These are phyloP conservation scores for Aporophyla lueneburgensis DNA, from an alignment of 2,888 invertebrate genomes.

Conservation along the genomic window DNA sequence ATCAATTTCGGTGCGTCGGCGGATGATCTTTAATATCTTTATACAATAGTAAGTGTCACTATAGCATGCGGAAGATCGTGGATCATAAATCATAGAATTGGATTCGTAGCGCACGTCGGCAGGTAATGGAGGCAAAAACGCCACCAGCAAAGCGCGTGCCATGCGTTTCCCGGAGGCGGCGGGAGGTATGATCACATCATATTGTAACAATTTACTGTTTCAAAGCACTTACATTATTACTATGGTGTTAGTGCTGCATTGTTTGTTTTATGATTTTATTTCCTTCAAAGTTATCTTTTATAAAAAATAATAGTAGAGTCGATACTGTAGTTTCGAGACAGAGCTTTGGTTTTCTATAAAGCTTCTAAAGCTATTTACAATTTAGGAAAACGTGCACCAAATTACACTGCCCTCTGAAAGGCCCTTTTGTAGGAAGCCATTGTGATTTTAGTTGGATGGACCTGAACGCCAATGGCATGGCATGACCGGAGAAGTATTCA, in stretches of 20 bases:
- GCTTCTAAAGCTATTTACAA: too few species aligned
- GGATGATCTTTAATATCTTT: conserved; percentile 54
- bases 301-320: not conserved
- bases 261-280: conserved; percentile 33
- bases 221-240: conserved; percentile 35
- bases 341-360: not conserved
- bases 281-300: conserved; percentile 7
- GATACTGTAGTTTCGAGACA: not conserved
- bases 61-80: conserved; percentile 84
- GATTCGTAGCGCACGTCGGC: conserved; percentile 70
- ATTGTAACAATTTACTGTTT: conserved; percentile 53
- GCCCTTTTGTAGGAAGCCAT: not conserved
- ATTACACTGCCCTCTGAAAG: not conserved
- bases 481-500: too few species aligned
- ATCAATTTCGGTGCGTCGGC: conserved; percentile 77
- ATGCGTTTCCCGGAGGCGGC: conserved; percentile 67
- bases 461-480: not conserved
- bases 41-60: conserved; percentile 71
- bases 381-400: not conserved
- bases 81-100: conserved; percentile 84
- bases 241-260: conserved; percentile 25
- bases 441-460: not conserved
- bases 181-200: conserved; percentile 40
- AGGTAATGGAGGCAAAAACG: conserved; percentile 83
- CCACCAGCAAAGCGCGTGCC: conserved; percentile 72